phyloP scores from a whole-genome alignment of 2,888 invertebrate species.

The Polymixis flavicincta region DNA sequence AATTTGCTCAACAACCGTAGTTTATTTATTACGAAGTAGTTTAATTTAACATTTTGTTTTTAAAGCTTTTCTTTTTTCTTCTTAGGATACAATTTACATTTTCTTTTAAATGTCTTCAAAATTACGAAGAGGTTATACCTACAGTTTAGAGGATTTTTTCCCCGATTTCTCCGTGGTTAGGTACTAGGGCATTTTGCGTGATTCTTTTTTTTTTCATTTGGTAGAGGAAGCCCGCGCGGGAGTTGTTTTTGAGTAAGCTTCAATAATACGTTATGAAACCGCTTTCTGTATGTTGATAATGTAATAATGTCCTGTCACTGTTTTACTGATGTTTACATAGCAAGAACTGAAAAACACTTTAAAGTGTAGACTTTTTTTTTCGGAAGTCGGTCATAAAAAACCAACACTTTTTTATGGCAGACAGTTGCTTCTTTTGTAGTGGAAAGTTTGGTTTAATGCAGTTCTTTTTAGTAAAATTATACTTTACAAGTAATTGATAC shows the following conservation, averaged over 20 bases:
- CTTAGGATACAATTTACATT: background rate
- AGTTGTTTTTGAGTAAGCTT: background rate
- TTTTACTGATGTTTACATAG: too few relatives aligned
- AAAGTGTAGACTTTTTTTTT: too few relatives aligned
- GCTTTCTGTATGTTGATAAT: background rate
- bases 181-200: too few relatives aligned
- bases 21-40: conserved; percentile 23
- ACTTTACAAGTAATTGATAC: background rate
- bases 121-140: too few relatives aligned
- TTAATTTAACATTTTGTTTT: background rate
- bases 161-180: background rate
- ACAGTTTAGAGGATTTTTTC: too few relatives aligned
- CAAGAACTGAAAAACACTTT: background rate
- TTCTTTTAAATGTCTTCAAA: too few relatives aligned
- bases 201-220: background rate
- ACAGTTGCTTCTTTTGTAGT: background rate
- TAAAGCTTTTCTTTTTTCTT: background rate
- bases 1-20: conserved; percentile 20
- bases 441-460: too few relatives aligned
- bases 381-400: background rate
- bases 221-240: too few relatives aligned
- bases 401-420: too few relatives aligned
- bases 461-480: background rate
- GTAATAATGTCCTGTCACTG: too few relatives aligned
- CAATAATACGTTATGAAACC: background rate